phyloP scores from a whole-genome alignment of 2,797 vertebrate genomes.

The Chanos chanos region DNA sequence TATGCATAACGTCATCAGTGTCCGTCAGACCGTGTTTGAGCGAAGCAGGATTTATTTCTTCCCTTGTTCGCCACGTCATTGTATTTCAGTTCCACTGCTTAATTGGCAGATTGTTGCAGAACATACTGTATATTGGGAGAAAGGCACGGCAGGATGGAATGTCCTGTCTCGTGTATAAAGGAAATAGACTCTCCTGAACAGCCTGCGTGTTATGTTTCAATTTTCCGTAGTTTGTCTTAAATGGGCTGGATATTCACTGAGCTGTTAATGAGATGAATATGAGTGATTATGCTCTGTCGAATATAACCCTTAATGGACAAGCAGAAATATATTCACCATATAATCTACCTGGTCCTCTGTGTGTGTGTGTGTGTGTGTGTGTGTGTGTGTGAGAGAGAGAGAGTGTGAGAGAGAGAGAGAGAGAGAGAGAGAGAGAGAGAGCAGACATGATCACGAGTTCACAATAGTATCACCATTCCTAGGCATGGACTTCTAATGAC shows the following conservation, averaged over 20 bases:
- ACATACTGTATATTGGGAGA: conserved; percentile 60
- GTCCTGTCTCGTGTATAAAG: conserved; percentile 30
- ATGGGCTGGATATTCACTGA: conserved; percentile 1
- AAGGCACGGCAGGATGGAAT: conserved; percentile 47
- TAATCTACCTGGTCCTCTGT: conserved; percentile 21
- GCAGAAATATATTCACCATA: background rate
- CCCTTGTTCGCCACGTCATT: conserved; percentile 38
- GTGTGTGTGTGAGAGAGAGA: too few species aligned
- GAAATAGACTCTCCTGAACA: background rate
- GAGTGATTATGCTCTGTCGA: conserved; percentile 1
- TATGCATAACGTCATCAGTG: conserved; percentile 52
- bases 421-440: too few species aligned
- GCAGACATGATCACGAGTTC: too few species aligned
- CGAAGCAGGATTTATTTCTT: conserved; percentile 44
- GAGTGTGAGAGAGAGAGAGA: too few species aligned
- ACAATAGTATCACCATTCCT: too few species aligned
- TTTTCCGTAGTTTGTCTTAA: conserved; percentile 20
- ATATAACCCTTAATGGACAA: too few species aligned
- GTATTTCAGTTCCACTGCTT: conserved; percentile 61
- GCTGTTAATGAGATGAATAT: conserved; percentile 13
- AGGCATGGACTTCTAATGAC: too few species aligned
- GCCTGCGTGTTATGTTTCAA: background rate
- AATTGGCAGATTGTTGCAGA: conserved; percentile 58
- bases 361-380: background rate
- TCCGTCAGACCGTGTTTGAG: conserved; percentile 18